These are phyloP conservation scores for Tipula lateralis DNA, from an alignment of 2,888 invertebrate species.

Conservation along the genomic window DNA sequence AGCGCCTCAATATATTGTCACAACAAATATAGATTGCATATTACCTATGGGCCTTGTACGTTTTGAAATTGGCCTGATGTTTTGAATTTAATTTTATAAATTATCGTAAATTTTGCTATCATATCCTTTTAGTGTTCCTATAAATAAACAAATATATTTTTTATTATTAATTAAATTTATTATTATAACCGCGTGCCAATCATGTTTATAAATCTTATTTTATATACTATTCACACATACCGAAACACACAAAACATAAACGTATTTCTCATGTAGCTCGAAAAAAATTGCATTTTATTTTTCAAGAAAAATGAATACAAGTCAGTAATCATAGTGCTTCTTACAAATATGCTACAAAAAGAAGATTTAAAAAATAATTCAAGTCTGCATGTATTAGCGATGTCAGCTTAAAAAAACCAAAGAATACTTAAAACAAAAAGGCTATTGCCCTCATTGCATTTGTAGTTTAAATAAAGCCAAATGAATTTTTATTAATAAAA, in stretches of 20 bases:
- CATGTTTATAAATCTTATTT: not conserved
- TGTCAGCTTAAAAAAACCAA: not conserved
- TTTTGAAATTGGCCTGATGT: not conserved
- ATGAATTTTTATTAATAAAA: conserved; percentile 9
- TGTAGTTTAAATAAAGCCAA: not conserved
- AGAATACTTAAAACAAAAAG: conserved; percentile 11
- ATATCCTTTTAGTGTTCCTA: not conserved
- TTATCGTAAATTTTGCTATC: not conserved
- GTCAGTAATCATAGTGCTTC: conserved; percentile 21
- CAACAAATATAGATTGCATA: not conserved
- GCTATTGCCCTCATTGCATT: not conserved
- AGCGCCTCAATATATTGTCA: conserved; percentile 40
- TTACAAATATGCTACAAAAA: conserved; percentile 19
- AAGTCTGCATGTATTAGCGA: conserved; percentile 1
- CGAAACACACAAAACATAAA: not conserved
- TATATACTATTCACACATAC: not conserved
- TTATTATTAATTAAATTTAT: not conserved
- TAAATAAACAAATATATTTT: not conserved
- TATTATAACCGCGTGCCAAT: not conserved
- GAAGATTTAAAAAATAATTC: conserved; percentile 24
- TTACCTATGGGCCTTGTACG: not conserved
- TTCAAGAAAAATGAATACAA: not conserved
- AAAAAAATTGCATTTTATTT: not conserved
- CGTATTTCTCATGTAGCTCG: not conserved
- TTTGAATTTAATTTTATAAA: not conserved